Conservation (phyloP, 2,888 invertebrate species). For the Odontocolon sp. region DNA sequence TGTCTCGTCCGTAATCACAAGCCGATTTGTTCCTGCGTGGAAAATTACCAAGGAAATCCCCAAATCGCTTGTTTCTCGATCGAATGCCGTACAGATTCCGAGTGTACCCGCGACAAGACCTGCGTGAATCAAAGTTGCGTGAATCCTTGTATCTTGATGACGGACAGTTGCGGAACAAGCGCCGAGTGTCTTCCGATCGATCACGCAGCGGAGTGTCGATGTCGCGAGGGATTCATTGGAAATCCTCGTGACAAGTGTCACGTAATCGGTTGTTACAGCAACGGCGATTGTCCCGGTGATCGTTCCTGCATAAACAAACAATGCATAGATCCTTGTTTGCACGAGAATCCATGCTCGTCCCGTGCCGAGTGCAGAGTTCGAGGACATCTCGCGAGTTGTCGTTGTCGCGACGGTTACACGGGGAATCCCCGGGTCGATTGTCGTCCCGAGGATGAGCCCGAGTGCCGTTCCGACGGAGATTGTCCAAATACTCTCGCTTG, state of each 20-base stretch:
- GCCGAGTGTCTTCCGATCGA: constrained; percentile 90
- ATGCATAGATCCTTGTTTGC: constrained; percentile 92
- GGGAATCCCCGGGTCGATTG: constrained; percentile 94
- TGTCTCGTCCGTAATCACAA: constrained; percentile 92
- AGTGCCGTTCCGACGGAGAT: constrained; percentile 91
- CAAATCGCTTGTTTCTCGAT: constrained; percentile 90
- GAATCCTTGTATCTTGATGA: constrained; percentile 90
- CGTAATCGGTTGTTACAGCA: constrained; percentile 91
- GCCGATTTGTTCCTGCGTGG: constrained; percentile 92
- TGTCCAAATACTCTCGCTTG: constrained; percentile 92
- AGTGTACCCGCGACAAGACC: constrained; percentile 91
- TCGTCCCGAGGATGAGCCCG: constrained; percentile 86
- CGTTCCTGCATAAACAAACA: constrained; percentile 92
- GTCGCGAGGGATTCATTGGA: constrained; percentile 89
- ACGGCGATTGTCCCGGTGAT: constrained; percentile 93
- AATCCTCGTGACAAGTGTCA: constrained; percentile 89
- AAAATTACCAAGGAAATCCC: constrained; percentile 93
- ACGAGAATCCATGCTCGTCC: constrained; percentile 88
- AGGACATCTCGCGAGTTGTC: constrained; percentile 92
- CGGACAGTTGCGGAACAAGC: constrained; percentile 89
- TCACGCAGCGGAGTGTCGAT: constrained; percentile 90
- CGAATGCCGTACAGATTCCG: constrained; percentile 91
- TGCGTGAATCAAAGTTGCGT: constrained; percentile 93
- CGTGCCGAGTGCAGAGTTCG: constrained; percentile 90
- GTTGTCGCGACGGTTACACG: constrained; percentile 88